Evolutionary conservation across 1,140 invertebrate species (phyloP).

Genomic region (Danaus melanippus): DNA sequence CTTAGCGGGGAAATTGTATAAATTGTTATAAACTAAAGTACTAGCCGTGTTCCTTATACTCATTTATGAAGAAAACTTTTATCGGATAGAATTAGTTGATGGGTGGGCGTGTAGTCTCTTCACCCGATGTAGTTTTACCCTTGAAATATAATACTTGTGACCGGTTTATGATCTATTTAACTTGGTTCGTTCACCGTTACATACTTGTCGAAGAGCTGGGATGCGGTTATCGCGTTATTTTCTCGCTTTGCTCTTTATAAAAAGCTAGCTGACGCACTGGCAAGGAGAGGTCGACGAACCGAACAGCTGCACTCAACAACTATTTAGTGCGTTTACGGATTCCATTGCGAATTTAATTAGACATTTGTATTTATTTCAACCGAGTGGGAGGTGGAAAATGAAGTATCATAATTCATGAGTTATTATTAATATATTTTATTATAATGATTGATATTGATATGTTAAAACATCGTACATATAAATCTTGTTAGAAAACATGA

Average conservation of each 20-base stretch:
- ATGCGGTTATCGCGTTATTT: constrained; percentile 64
- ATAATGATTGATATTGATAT: too few relatives aligned
- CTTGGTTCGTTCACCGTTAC: constrained; percentile 54
- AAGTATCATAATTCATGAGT: too few relatives aligned
- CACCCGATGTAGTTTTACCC: constrained; percentile 37
- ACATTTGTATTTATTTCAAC: constrained; percentile 11
- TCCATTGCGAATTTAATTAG: constrained; percentile 2
- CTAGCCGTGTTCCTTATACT: constrained; percentile 1
- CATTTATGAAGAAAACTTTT: constrained; percentile 6
- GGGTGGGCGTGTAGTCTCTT: constrained; percentile 24
- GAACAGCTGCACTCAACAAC: constrained; percentile 28
- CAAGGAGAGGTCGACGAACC: constrained; percentile 47
- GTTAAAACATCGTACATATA: too few relatives aligned
- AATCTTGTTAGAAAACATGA: too few relatives aligned
- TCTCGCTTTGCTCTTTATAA: constrained; percentile 65
- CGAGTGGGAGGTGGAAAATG: neutral
- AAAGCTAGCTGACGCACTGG: constrained; percentile 58
- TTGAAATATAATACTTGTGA: constrained; percentile 38
- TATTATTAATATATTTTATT: too few relatives aligned
- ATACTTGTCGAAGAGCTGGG: constrained; percentile 34
- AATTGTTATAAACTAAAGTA: constrained; percentile 24
- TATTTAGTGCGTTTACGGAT: constrained; percentile 16
- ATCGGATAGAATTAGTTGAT: constrained; percentile 8
- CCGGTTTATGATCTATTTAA: constrained; percentile 51
- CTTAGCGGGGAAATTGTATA: constrained; percentile 27